Evolutionary conservation across 2,888 invertebrate genomes (phyloP).

Genomic region (Thera britannica): DNA sequence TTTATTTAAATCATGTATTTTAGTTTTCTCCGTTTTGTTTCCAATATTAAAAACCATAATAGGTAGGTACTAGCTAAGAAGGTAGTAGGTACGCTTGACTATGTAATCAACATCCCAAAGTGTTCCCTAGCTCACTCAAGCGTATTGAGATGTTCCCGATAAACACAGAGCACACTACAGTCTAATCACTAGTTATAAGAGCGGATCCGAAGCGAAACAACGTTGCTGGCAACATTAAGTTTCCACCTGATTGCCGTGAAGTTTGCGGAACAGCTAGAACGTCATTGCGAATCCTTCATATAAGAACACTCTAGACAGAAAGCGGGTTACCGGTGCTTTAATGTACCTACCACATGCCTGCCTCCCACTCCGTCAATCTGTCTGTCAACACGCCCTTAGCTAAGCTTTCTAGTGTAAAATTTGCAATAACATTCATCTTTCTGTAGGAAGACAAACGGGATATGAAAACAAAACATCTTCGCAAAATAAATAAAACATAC

Average conservation of each 20-base stretch:
- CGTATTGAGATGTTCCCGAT: constrained; percentile 27
- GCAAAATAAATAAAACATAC: no score
- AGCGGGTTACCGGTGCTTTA: neutral
- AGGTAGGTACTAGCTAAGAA: constrained; percentile 1
- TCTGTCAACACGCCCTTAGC: no score
- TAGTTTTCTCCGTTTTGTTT: no score
- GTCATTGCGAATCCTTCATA: constrained; percentile 48
- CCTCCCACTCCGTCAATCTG: no score
- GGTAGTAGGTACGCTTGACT: neutral
- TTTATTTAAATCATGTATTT: no score
- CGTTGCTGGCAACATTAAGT: constrained; percentile 48
- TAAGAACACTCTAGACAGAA: neutral
- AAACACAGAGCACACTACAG: constrained; percentile 25
- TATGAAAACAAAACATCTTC: no score
- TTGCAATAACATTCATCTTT: no score
- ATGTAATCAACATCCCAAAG: constrained; percentile 9
- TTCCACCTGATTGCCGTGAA: constrained; percentile 56
- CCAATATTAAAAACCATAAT: no score
- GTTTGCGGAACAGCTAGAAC: constrained; percentile 45
- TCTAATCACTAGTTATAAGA: constrained; percentile 32
- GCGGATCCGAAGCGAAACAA: constrained; percentile 40
- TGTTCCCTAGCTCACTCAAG: constrained; percentile 12
- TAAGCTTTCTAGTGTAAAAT: no score
- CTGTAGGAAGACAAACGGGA: no score
- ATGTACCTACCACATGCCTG: constrained; percentile 7